These are phyloP conservation scores for Tenthredo amoena DNA, from an alignment of 2,888 invertebrate genomes.

Conservation along the genomic window DNA sequence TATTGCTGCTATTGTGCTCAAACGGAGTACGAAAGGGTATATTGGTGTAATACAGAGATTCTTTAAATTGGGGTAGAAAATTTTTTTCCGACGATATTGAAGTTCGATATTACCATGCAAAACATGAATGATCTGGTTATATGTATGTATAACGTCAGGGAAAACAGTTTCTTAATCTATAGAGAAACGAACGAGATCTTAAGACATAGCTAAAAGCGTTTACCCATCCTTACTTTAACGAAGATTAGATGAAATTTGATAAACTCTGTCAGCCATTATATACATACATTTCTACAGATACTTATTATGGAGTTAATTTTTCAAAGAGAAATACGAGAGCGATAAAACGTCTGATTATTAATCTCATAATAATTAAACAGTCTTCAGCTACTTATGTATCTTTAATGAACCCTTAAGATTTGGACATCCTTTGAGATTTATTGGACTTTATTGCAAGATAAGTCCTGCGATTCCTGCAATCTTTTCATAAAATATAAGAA, in stretches of 20 bases:
- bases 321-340: background rate
- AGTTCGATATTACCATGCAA: background rate
- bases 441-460: background rate
- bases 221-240: background rate
- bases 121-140: background rate
- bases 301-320: background rate
- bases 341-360: background rate
- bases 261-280: background rate
- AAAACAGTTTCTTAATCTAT: background rate
- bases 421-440: background rate
- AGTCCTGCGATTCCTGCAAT: background rate
- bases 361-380: slow-evolving; percentile 2
- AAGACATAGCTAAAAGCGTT: background rate
- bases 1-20: background rate
- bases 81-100: background rate
- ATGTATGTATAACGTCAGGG: no score
- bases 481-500: background rate
- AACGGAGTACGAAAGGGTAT: background rate
- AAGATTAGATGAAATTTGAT: background rate
- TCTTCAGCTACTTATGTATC: background rate
- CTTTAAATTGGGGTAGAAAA: background rate
- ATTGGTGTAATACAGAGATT: background rate
- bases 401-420: background rate
- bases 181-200: background rate
- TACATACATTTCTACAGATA: background rate